Percentiles rank a stretch among this genome's conserved stretches.
phyloP scores from a whole-genome alignment of 2,797 vertebrate species.

The Mycteria americana region DNA sequence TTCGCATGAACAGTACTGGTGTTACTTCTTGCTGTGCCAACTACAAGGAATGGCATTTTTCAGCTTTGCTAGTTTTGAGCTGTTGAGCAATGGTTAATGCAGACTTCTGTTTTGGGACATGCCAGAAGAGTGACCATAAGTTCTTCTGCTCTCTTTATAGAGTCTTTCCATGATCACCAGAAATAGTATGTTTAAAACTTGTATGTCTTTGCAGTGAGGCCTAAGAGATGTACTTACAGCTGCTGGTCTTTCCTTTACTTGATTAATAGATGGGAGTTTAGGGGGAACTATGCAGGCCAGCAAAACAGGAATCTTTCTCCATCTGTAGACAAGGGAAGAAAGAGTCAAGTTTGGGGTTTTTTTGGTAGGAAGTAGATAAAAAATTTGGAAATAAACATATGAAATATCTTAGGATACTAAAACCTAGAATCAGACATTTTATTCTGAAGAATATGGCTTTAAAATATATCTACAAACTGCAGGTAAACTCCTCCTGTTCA shows the following conservation, averaged over 20 bases:
- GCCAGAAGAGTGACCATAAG: neutral
- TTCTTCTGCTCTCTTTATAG: neutral
- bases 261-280: neutral
- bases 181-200: neutral
- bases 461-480: neutral
- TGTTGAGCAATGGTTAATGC: neutral
- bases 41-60: neutral
- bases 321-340: neutral
- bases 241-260: neutral
- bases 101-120: neutral
- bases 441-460: neutral
- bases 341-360: neutral
- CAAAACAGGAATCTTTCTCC: neutral
- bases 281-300: neutral
- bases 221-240: neutral
- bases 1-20: neutral
- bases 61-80: neutral
- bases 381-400: neutral
- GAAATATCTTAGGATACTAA: neutral
- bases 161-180: neutral
- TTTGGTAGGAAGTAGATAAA: neutral
- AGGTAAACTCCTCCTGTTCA: neutral
- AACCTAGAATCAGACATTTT: neutral
- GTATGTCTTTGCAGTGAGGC: neutral
- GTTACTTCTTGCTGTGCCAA: neutral